Percentiles rank a stretch among this genome's conserved stretches.
phyloP scores from a whole-genome alignment of 1,140 invertebrate species.

The Prorops nasuta region DNA sequence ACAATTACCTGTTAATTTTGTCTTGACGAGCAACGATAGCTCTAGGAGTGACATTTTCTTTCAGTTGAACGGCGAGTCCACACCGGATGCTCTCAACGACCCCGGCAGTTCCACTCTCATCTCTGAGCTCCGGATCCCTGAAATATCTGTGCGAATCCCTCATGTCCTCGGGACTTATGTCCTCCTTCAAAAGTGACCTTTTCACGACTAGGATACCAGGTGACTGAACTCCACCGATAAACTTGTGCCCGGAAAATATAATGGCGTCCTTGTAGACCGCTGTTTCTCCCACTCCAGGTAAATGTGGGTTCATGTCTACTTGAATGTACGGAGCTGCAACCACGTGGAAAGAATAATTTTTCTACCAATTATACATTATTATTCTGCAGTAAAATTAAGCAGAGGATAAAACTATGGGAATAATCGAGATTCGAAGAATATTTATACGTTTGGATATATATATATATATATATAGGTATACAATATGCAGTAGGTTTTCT shows the following conservation, averaged over 20 bases:
- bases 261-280: slow-evolving; percentile 84
- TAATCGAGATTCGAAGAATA: too few relatives aligned
- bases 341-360: too few relatives aligned
- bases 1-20: slow-evolving; percentile 71
- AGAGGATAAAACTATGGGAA: too few relatives aligned
- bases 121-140: slow-evolving; percentile 62
- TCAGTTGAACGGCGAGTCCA: slow-evolving; percentile 83
- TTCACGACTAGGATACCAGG: slow-evolving; percentile 67
- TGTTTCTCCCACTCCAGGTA: slow-evolving; percentile 65
- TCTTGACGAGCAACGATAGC: slow-evolving; percentile 74
- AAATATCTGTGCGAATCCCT: slow-evolving; percentile 49
- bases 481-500: too few relatives aligned
- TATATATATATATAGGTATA: too few relatives aligned
- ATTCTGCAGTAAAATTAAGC: too few relatives aligned
- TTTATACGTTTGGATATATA: too few relatives aligned
- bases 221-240: slow-evolving; percentile 85
- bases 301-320: slow-evolving; percentile 84
- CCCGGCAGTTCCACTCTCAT: slow-evolving; percentile 83
- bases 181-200: slow-evolving; percentile 55
- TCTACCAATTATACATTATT: too few relatives aligned
- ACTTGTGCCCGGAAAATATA: slow-evolving; percentile 89
- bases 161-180: slow-evolving; percentile 47
- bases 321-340: slow-evolving; percentile 71
- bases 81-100: slow-evolving; percentile 82
- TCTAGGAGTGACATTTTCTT: slow-evolving; percentile 74